Percentiles rank a stretch among this genome's conserved stretches.
Conservation (phyloP, 2,888 invertebrate genomes). For the Candidula unifasciata region DNA sequence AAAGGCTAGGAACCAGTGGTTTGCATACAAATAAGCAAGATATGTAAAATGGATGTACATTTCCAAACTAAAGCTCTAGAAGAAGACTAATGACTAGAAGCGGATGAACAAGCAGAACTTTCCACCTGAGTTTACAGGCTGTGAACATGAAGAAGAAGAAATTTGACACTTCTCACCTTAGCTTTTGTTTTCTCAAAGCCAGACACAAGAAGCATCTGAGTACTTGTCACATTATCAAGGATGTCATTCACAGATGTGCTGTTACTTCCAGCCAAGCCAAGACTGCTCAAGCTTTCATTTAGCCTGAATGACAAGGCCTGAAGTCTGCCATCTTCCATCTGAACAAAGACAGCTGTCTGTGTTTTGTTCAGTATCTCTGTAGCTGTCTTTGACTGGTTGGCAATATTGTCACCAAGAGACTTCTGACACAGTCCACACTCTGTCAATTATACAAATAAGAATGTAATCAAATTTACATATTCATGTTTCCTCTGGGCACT, state of each 20-base stretch:
- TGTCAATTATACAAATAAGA: conserved; percentile 44
- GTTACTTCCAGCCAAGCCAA: conserved; percentile 54
- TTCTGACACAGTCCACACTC: conserved; percentile 62
- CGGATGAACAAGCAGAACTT: no score
- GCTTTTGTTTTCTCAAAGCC: conserved; percentile 18
- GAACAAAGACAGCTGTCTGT: conserved; percentile 52
- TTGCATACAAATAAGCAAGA: no score
- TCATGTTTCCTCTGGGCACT: neutral
- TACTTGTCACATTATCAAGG: conserved; percentile 25
- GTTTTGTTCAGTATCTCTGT: conserved; percentile 51
- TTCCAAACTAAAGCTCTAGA: no score
- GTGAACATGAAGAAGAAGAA: no score
- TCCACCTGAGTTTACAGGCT: no score
- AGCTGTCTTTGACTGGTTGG: conserved; percentile 50
- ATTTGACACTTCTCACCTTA: conserved; percentile 27
- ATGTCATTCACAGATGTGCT: conserved; percentile 39
- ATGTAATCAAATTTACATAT: neutral
- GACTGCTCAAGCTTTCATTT: conserved; percentile 42
- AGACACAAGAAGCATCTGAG: neutral
- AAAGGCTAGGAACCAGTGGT: no score
- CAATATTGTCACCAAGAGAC: conserved; percentile 63
- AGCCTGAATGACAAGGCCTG: conserved; percentile 52
- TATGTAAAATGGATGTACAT: no score
- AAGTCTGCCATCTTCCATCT: conserved; percentile 56
- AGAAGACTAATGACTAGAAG: no score